Evolutionary conservation across 2,113 vertebrate genomes (phyloP).

Genomic region (Crotalus helleri): DNA sequence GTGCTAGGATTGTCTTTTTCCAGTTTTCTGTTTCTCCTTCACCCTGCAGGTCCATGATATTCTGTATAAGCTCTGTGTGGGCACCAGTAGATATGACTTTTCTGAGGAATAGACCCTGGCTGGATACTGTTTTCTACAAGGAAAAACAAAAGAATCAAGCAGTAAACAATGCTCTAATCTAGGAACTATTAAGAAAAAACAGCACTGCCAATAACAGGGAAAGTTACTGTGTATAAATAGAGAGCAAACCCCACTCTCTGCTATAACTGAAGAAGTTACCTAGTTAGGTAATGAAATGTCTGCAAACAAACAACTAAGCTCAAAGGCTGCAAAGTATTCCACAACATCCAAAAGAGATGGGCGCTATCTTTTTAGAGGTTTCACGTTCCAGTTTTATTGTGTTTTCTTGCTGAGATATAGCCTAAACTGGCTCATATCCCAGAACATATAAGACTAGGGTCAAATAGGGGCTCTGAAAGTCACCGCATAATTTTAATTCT

Average conservation of each 20-base stretch:
- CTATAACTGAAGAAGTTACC: background rate
- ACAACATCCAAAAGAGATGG: background rate
- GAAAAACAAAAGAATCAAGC: constrained; percentile 22
- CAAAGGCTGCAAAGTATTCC: background rate
- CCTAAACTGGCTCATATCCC: rapidly evolving
- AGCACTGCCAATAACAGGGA: background rate
- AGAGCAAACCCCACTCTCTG: background rate
- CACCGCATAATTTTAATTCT: background rate
- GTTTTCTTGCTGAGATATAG: background rate
- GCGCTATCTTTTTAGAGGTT: background rate
- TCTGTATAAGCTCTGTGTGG: background rate
- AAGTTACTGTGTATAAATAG: background rate
- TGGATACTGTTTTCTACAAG: constrained; percentile 25
- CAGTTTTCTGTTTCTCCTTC: background rate
- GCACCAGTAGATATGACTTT: background rate
- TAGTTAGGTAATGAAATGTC: background rate
- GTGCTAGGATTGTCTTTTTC: background rate
- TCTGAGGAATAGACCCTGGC: background rate
- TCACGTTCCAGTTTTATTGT: constrained; percentile 14
- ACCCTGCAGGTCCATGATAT: background rate
- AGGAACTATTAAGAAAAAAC: background rate
- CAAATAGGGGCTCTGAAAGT: background rate
- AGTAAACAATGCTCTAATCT: background rate
- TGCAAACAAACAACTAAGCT: background rate
- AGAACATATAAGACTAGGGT: background rate